These are phyloP conservation scores for Dermatophagoides farinae DNA, from an alignment of 1,140 invertebrate species.

Conservation along the genomic window DNA sequence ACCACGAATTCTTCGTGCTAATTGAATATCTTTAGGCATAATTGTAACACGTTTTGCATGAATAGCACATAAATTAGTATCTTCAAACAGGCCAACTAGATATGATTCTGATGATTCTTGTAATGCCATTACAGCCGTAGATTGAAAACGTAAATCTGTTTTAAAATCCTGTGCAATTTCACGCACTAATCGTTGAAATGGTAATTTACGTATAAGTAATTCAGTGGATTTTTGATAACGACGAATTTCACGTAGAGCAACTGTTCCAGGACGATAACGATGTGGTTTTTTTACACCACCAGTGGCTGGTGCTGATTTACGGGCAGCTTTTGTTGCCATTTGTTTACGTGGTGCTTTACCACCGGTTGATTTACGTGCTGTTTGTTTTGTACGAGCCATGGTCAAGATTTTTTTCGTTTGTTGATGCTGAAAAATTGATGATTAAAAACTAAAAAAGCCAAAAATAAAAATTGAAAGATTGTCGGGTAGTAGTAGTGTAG, in stretches of 20 bases:
- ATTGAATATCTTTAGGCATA: conserved; percentile 85
- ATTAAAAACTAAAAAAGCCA: too few relatives aligned
- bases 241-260: conserved; percentile 33
- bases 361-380: conserved; percentile 28
- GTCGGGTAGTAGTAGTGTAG: too few relatives aligned
- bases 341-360: conserved; percentile 27
- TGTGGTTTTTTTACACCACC: conserved; percentile 57
- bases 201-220: too few relatives aligned
- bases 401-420: too few relatives aligned
- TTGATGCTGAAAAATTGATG: too few relatives aligned
- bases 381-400: conserved; percentile 27
- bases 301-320: conserved; percentile 42
- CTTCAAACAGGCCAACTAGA: conserved; percentile 57
- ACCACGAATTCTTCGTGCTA: conserved; percentile 43
- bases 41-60: too few relatives aligned
- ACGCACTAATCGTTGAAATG: conserved; percentile 29
- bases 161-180: conserved; percentile 61
- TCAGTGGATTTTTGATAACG: conserved; percentile 35
- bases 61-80: too few relatives aligned
- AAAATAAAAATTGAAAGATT: too few relatives aligned
- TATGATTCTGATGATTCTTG: conserved; percentile 77
- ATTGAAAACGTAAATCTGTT: conserved; percentile 56
- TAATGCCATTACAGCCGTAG: conserved; percentile 50
- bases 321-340: conserved; percentile 12
- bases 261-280: conserved; percentile 27